Evolutionary conservation across 2,113 vertebrate species (phyloP), one percentile per base, ranked within the genome.

Genomic region (Uropsilus gracilis): DNA sequence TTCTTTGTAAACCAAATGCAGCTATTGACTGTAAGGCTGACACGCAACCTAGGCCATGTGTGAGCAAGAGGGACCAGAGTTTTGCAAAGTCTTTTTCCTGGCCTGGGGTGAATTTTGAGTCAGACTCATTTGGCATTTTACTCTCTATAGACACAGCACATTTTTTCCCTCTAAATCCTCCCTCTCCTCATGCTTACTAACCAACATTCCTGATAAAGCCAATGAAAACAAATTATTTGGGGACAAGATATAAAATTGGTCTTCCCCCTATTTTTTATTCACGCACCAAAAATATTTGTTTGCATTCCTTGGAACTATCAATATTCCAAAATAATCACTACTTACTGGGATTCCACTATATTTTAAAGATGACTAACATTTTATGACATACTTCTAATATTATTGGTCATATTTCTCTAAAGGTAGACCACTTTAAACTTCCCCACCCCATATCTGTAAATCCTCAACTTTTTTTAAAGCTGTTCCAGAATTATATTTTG

Each of bases 1-100:
- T 72, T 96, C 85, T 96, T 96, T 92, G 77, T 92, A 94, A 95
- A 95, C 44, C 78, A 90, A 92, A 88, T 59, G 83, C 66, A 64
- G 61, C 75, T 50, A 3, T 1, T 93, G 89, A 95, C 68, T 89
- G 46, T 48, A 42, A 80, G 13, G 9, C 73, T 89, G 63, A 89
- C 77, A 76, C 55, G 32, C 44, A 96, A 90, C 77, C 61, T 44
- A 64, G 0, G 66, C 71, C 46, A 42, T 0, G 3, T 37, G 71
- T 96, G 77, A 91, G 48, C 71, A 57, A 8, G 30, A 0, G 0
- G 8, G 22, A 37, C 69, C 75, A 96, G 86, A 91, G 84, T 91
- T 95, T 75, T 78, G 71, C 77, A 89, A 96, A 87, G 69, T 86
- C 92, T 90, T 77, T 83, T 93, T 77, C 78, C 88, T 92, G 86